phyloP scores from a whole-genome alignment of 2,113 vertebrate genomes.

The Laterallus jamaicensis region DNA sequence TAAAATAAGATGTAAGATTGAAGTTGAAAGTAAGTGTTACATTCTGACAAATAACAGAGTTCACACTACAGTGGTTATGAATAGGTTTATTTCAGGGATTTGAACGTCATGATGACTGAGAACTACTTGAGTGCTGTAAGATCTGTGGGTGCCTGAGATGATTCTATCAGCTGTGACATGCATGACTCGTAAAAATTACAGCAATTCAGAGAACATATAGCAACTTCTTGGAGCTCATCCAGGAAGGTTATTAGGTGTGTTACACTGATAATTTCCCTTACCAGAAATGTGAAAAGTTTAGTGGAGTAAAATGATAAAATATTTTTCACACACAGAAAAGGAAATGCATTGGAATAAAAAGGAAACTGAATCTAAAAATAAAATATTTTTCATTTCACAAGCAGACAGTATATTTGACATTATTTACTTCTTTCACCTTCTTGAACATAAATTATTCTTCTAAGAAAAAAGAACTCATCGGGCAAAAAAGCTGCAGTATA shows the following conservation, averaged over 20 bases:
- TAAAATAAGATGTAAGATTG: not conserved
- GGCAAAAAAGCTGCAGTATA: not conserved
- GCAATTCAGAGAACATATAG: not conserved
- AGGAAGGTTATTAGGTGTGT: not conserved
- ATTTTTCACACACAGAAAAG: not conserved
- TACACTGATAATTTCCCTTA: not conserved
- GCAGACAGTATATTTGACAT: not conserved
- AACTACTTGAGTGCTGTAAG: not conserved
- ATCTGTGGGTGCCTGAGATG: not conserved
- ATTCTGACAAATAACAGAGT: not conserved
- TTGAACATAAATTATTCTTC: not conserved
- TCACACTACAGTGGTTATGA: not conserved
- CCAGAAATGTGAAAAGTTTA: not conserved
- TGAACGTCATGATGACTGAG: not conserved
- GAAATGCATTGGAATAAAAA: not conserved
- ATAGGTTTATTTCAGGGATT: not conserved
- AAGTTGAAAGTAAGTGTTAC: not conserved
- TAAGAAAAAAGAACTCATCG: not conserved
- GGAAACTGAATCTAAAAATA: not conserved
- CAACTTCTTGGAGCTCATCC: not conserved
- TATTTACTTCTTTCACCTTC: not conserved
- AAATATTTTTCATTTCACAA: not conserved
- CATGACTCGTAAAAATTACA: not conserved
- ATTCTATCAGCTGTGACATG: not conserved
- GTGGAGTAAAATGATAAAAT: not conserved